These are phyloP conservation scores for Scaptomyza hsui DNA, from an alignment of 1,140 invertebrate genomes.

Conservation along the genomic window DNA sequence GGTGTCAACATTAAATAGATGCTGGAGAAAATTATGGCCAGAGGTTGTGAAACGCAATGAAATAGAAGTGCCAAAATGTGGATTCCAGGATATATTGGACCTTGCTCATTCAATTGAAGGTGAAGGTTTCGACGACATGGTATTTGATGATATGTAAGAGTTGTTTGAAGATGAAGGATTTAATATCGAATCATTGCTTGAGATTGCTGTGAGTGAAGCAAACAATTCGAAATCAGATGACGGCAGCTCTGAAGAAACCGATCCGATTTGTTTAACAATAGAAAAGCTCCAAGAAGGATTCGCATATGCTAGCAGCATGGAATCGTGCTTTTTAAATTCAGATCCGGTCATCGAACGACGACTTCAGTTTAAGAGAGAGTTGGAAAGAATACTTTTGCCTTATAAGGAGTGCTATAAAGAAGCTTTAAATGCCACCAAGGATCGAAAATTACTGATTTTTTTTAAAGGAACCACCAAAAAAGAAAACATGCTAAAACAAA, in stretches of 20 bases:
- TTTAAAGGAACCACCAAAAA: too few species aligned
- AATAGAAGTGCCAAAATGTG: constrained; percentile 1
- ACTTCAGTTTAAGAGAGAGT: constrained; percentile 18
- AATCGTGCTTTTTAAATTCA: too few species aligned
- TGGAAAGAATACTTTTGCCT: constrained; percentile 25
- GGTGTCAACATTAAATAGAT: not conserved
- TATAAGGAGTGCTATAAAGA: constrained; percentile 24
- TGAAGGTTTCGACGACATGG: constrained; percentile 19
- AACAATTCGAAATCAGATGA: constrained; percentile 36
- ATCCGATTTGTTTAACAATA: constrained; percentile 20
- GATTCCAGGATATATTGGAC: not conserved
- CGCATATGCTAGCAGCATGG: too few species aligned
- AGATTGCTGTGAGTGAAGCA: constrained; percentile 40
- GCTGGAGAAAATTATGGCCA: not conserved
- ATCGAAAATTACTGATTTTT: constrained; percentile 17
- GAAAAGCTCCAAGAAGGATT: too few species aligned
- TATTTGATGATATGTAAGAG: constrained; percentile 32
- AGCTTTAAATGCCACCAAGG: constrained; percentile 13
- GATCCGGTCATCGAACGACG: too few species aligned
- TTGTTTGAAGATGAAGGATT: constrained; percentile 39
- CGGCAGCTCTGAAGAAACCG: constrained; percentile 7
- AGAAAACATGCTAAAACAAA: too few species aligned
- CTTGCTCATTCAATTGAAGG: too few species aligned
- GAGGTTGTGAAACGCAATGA: not conserved
- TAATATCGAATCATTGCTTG: not conserved